Evolutionary conservation across 2,797 vertebrate genomes (phyloP), one percentile per base, ranked within the genome.

Genomic region (Semotilus atromaculatus): DNA sequence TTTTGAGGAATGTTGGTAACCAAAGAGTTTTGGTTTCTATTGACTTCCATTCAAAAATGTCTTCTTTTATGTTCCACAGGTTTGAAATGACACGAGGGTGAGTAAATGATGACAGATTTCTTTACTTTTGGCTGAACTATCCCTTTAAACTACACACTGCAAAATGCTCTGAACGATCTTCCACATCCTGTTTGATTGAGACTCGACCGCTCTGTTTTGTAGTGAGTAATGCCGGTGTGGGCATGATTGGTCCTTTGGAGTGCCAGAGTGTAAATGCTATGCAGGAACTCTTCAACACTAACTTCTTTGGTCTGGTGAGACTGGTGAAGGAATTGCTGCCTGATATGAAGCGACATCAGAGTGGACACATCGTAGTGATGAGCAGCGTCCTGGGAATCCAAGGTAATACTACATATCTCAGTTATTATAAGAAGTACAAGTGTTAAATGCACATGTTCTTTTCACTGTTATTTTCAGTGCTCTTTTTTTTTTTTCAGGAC

Each of bases 341-440:
- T 0, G 93, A 93, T 85, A 95, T 95, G 95, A 95, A 95, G 89
- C 89, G 82, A 38, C 91, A 85, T 16, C 89, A 91, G 82, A 89
- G 86, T 0, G 94, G 95, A 51, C 95, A 95, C 48, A 91, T 95
- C 14, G 93, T 95, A 43, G 94, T 95, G 86, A 95, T 94, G 92
- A 95, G 95, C 91, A 95, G 95, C 34, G 91, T 95, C 83, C 85
- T 95, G 93, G 94, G 94, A 82, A 85, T 94, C 73, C 94, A 95
- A 82, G 94, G 94, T 95, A 83, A 43, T 29, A 21, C 36, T 23
- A 58, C 36, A 29, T 7, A 60, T 58, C 55, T 43, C 36, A 62
- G 26, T 77, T 6, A 87, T 86, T 43, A 38, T 31, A 23, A 75
- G 18, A 11, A 8, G 23, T 53, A 55, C 38, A 75, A 7, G 3